Base-by-base conservation (phyloP, 2,797 vertebrate genomes). In the Perdix hodgsoniae region DNA sequence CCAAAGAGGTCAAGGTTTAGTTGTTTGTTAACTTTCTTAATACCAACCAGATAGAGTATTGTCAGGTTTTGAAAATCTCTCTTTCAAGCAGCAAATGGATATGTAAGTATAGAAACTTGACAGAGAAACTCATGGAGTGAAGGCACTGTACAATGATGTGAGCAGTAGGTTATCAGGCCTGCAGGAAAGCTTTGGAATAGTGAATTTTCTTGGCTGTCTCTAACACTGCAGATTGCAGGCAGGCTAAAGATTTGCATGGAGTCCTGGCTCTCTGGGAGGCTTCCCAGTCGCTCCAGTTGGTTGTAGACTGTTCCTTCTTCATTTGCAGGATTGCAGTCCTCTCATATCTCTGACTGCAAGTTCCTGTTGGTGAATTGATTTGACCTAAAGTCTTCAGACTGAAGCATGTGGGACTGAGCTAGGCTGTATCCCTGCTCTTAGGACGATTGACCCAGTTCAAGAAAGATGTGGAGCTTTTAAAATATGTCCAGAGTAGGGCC, bases 81-180 rank as follows among this genome's bases (percentile, higher is more conserved):
- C 37, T 86, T 24, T 66, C 24, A 21, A n/a, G 2, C 18, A 33
- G 24, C 42, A 49, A 70, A 74, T 76, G 16, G 2, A 47, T 52
- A 9, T 63, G 23, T 74, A 71, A 83, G 73, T 39, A 11, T 11
- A 76, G 35, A 60, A 16, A 14, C 31, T 81, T 6, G 3, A 33
- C 59, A 80, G 31, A 69, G 37, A 39, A 2, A 19, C 31, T 47
- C 11, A 17, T 19, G 35, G 70, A 74, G 45, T 6, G 17, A 0
- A 0, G 33, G 31, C 13, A 14, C 33, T 37, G 7, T 39, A 24
- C 42, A 1, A 2, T 24, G 42, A 54, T 0, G 3, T 54, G 12
- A 33, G 8, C 49, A 66, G 15, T 29, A 47, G 13, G 8, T 77
- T 83, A 42, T 61, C 13, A 33, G 26, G 11, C 26, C 44, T 86